Evolutionary conservation across 2,888 invertebrate species (phyloP).

Genomic region (Disparrhopalites patrizii): DNA sequence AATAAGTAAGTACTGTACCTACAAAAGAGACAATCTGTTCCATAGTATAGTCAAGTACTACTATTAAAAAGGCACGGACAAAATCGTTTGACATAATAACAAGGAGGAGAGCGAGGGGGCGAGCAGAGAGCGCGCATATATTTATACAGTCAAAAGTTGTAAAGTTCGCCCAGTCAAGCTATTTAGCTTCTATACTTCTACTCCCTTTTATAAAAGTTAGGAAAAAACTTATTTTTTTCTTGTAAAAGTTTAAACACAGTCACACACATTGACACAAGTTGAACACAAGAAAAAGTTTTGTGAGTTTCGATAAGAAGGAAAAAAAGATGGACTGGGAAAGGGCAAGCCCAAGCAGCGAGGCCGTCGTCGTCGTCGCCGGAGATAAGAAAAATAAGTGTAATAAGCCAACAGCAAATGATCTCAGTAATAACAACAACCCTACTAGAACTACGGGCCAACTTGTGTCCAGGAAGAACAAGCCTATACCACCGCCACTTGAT

Average conservation of each 20-base stretch:
- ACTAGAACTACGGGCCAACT: neutral
- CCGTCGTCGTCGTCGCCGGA: slow-evolving; percentile 33
- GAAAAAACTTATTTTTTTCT: too few relatives aligned
- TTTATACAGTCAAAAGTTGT: slow-evolving; percentile 7
- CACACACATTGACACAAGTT: too few relatives aligned
- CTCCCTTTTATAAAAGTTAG: neutral
- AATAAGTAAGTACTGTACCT: too few relatives aligned
- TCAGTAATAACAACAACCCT: slow-evolving; percentile 26
- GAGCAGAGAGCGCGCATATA: slow-evolving; percentile 3
- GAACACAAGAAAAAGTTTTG: slow-evolving; percentile 18
- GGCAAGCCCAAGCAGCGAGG: slow-evolving; percentile 35
- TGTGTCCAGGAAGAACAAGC: slow-evolving; percentile 45
- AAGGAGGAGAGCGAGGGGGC: neutral
- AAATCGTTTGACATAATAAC: neutral
- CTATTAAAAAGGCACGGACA: neutral
- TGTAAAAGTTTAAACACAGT: slow-evolving; percentile 6
- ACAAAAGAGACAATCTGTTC: too few relatives aligned
- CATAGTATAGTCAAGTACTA: neutral
- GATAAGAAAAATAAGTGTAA: slow-evolving; percentile 25
- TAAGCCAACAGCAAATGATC: slow-evolving; percentile 21
- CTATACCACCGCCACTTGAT: slow-evolving; percentile 50
- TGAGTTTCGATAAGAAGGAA: slow-evolving; percentile 35
- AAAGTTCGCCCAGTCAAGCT: slow-evolving; percentile 20
- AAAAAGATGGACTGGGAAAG: slow-evolving; percentile 42
- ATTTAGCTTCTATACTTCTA: neutral